Evolutionary conservation across 1,140 invertebrate species (phyloP).

Genomic region (Psilanteris sp.): DNA sequence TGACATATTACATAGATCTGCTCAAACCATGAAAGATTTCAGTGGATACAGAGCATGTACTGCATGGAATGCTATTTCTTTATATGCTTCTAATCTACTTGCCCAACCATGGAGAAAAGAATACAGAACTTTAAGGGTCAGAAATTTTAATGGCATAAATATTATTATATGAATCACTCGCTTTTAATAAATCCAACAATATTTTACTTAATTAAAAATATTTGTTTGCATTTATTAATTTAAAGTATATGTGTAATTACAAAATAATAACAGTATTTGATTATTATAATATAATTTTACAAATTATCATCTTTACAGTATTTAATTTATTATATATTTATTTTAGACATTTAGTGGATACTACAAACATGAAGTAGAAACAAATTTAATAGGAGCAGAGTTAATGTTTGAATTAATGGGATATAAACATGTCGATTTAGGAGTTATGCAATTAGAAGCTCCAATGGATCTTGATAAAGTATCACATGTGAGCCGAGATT

Average conservation of each 20-base stretch:
- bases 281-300: no score
- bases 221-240: no score
- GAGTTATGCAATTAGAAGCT: conserved; percentile 83
- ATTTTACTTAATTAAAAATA: no score
- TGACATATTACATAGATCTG: conserved; percentile 86
- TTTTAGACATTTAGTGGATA: conserved; percentile 90
- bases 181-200: no score
- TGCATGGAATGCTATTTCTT: conserved; percentile 90
- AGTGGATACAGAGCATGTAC: conserved; percentile 88
- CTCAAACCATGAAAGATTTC: conserved; percentile 85
- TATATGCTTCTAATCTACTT: conserved; percentile 91
- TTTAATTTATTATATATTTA: no score
- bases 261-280: no score
- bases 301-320: no score
- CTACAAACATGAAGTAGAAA: conserved; percentile 91
- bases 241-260: no score
- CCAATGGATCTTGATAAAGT: conserved; percentile 90
- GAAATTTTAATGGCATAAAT: conserved; percentile 1
- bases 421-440: conserved; percentile 83
- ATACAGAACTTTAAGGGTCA: conserved; percentile 88
- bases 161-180: conserved; percentile 18
- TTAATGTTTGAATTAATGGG: conserved; percentile 90
- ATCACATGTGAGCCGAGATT: conserved; percentile 88
- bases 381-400: conserved; percentile 87
- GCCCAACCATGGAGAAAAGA: conserved; percentile 93